Base-by-base conservation (phyloP, 2,888 invertebrate genomes). In the Anorthoa munda region DNA sequence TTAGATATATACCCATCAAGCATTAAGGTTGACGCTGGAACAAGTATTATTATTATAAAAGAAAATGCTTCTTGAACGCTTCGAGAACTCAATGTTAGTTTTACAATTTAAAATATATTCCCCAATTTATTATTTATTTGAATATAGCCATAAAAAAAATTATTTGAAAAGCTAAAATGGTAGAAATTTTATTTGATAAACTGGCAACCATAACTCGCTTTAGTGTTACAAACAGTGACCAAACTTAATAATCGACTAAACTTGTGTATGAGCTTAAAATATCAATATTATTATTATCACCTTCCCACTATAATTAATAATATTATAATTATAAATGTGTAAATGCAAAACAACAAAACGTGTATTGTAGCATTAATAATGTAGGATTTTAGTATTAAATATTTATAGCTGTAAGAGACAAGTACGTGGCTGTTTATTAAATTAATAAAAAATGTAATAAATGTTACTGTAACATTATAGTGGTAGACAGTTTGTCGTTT, bases 1-100 rank as follows among this genome's bases (percentile, higher is more conserved):
- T 86, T 87, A 86, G 81, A 77, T 81, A 79, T 84, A 82, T 79
- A 86, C 81, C 84, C 84, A 89, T 87, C 81, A 85, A 91, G 92
- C 92, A 92, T 88, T 89, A 92, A 91, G 96, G 96, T 96, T 96
- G 96, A 96, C 81, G 91, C 95, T 94, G 96, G 96, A 96, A 95
- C 96, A 96, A 96, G 90, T 92, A 79, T 90, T 91, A 87, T 77
- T 81, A 81, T 86, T 80, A 85, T 77, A 69, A 78, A 81, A 66
- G 21, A 58, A 77, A 81, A 83, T 26, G 79, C 77, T 84, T 84
- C 75, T 84, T 77, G 63, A 72, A 65, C 71, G 70, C 82, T 84
- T 77, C 79, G 80, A 82, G 74, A 67, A 77, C 51, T 74, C 73
- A 69, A 56, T 3, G 48, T 75, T 75, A 72, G 71, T 70, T 74